Conservation (phyloP, 2,888 invertebrate genomes). For the Magallana nippona region DNA sequence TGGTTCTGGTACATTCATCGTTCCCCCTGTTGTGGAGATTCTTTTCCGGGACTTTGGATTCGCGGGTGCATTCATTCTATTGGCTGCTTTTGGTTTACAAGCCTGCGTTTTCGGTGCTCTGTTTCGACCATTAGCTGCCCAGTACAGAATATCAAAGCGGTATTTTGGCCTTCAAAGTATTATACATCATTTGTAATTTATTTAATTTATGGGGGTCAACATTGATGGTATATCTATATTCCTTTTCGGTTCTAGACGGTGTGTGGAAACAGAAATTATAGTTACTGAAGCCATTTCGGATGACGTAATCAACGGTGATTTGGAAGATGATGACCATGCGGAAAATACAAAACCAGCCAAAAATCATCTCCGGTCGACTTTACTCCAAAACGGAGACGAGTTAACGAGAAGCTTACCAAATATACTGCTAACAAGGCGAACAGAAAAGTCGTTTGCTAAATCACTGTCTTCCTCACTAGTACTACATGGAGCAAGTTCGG, state of each 20-base stretch:
- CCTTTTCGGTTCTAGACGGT: background rate
- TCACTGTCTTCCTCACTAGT: background rate
- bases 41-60: constrained; percentile 57
- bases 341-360: background rate
- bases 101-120: constrained; percentile 56
- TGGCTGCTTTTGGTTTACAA: constrained; percentile 58
- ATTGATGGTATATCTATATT: too few relatives aligned
- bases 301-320: background rate
- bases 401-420: background rate
- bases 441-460: background rate
- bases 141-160: constrained; percentile 32
- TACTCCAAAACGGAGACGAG: background rate
- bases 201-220: too few relatives aligned
- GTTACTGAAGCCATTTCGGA: background rate
- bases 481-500: background rate
- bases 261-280: background rate
- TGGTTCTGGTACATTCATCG: constrained; percentile 61
- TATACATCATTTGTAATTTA: too few relatives aligned
- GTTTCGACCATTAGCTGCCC: constrained; percentile 53
- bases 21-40: constrained; percentile 56
- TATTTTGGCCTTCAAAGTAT: background rate
- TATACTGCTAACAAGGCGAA: background rate
- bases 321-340: background rate
- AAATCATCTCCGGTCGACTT: background rate
- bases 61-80: constrained; percentile 58